Evolutionary conservation across 2,888 invertebrate species (phyloP).

Genomic region (Drosophila meridiana): DNA sequence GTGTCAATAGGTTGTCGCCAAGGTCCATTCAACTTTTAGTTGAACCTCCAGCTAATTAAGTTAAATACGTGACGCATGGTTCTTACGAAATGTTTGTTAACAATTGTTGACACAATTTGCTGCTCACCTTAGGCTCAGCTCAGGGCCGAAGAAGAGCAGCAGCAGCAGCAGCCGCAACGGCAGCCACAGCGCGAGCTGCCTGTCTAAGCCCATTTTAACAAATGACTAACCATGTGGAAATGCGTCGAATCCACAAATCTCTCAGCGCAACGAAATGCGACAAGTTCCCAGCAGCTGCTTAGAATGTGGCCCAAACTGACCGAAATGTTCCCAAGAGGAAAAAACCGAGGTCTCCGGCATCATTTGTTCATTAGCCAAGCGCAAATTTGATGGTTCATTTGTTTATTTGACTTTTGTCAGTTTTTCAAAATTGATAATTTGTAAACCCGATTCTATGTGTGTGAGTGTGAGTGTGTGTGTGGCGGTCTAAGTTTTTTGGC

Average conservation of each 20-base stretch:
- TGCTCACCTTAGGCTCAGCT: constrained; percentile 43
- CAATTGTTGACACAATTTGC: constrained; percentile 66
- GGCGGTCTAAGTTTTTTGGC: constrained; percentile 30
- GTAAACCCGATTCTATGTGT: constrained; percentile 60
- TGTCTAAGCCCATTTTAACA: constrained; percentile 57
- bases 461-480: not conserved
- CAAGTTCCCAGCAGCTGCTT: constrained; percentile 12
- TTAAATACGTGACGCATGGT: constrained; percentile 13
- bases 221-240: constrained; percentile 80
- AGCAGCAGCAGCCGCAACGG: not conserved
- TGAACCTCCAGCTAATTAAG: constrained; percentile 2
- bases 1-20: constrained; percentile 43
- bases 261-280: constrained; percentile 37
- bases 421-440: constrained; percentile 59
- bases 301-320: constrained; percentile 21
- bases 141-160: constrained; percentile 30
- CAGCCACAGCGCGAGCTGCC: not conserved
- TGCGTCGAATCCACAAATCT: constrained; percentile 40
- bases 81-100: constrained; percentile 46
- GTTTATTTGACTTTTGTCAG: constrained; percentile 35
- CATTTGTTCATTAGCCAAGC: constrained; percentile 53
- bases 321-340: constrained; percentile 1
- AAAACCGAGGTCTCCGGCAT: constrained; percentile 54
- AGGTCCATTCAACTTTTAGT: constrained; percentile 57
- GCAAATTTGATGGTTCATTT: constrained; percentile 58